Conservation (phyloP, 2,113 vertebrate genomes). For the Pelecanoides urinatrix region DNA sequence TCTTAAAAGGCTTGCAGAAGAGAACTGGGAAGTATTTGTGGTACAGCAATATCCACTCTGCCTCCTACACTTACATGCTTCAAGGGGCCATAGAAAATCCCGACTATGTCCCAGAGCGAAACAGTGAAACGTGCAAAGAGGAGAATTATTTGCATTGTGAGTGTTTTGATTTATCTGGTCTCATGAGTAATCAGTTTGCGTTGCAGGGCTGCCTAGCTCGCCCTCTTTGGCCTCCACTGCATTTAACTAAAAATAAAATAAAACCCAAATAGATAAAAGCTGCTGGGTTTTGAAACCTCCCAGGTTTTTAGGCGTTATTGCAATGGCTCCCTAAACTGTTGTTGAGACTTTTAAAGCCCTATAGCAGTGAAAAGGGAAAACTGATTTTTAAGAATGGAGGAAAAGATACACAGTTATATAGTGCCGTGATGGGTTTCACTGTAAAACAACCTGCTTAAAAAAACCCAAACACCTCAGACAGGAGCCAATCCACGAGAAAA, state of each 20-base stretch:
- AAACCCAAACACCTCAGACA: background rate
- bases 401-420: background rate
- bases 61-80: background rate
- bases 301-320: background rate
- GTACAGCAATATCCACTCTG: background rate
- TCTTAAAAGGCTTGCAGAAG: background rate
- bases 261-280: background rate
- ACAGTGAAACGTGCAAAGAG: background rate
- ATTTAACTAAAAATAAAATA: slow-evolving; percentile 20
- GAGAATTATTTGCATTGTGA: background rate
- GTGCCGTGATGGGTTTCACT: background rate
- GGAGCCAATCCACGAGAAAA: background rate
- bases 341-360: background rate
- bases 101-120: background rate
- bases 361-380: background rate
- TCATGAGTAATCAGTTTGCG: background rate
- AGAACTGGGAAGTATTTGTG: background rate
- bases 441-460: background rate
- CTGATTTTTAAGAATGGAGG: background rate
- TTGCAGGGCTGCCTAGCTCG: background rate
- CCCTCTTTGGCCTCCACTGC: background rate
- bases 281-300: background rate
- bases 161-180: background rate
- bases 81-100: background rate
- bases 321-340: background rate